These are phyloP conservation scores for Clarias platycephalus DNA, from an alignment of 2,797 vertebrate genomes.

Conservation along the genomic window DNA sequence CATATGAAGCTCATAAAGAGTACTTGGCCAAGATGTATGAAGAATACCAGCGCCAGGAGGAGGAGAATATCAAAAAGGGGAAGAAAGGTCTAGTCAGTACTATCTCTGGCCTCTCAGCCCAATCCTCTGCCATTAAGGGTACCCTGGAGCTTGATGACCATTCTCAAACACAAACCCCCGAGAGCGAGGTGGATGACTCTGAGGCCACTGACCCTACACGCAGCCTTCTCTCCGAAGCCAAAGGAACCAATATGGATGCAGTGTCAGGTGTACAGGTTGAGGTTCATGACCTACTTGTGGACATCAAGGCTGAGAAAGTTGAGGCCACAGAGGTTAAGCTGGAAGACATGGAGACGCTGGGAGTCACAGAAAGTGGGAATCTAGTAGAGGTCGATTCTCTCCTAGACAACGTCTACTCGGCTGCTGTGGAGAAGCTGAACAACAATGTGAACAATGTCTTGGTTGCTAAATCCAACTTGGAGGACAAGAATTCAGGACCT, in stretches of 20 bases:
- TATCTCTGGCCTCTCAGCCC: constrained; percentile 94
- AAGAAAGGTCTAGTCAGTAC: constrained; percentile 98
- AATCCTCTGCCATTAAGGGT: constrained; percentile 87
- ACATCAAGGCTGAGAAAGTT: constrained; percentile 97
- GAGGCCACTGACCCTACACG: constrained; percentile 79
- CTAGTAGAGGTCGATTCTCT: constrained; percentile 94
- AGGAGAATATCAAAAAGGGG: constrained; percentile 98
- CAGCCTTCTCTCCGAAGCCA: constrained; percentile 83
- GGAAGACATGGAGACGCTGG: constrained; percentile 91
- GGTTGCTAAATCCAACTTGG: constrained; percentile 73
- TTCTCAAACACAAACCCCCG: constrained; percentile 94
- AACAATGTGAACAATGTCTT: constrained; percentile 62
- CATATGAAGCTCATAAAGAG: constrained; percentile 83
- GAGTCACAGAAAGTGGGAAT: constrained; percentile 79
- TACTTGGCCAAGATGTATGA: constrained; percentile 98
- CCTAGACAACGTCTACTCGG: constrained; percentile 91
- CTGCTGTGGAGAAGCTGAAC: constrained; percentile 92
- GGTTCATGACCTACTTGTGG: constrained; percentile 94
- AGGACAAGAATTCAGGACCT: constrained; percentile 82
- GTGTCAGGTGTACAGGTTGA: constrained; percentile 85
- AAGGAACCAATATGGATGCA: constrained; percentile 57
- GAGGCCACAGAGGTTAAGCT: constrained; percentile 96
- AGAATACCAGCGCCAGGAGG: constrained; percentile 97
- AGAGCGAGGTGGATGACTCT: constrained; percentile 93
- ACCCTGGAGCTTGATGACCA: constrained; percentile 90